phyloP scores from a whole-genome alignment of 2,113 vertebrate species.

The Cyphomyrus discorhynchus region DNA sequence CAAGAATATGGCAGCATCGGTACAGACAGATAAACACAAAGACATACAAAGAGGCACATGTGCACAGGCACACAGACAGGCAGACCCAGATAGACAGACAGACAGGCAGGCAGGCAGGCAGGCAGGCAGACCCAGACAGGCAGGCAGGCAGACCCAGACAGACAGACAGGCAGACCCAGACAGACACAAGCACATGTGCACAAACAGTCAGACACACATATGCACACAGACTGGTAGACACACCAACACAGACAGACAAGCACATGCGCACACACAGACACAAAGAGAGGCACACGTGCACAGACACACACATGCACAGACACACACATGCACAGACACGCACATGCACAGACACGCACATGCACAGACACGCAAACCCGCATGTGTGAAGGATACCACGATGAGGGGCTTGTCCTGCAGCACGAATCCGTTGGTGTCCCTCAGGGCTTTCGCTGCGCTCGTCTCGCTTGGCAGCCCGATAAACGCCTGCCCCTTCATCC shows the following conservation, averaged over 20 bases:
- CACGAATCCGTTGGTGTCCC: constrained; percentile 87
- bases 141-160: too few relatives aligned
- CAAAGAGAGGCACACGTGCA: not conserved
- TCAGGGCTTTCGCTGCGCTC: constrained; percentile 83
- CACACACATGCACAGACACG: not conserved
- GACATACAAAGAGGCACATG: not conserved
- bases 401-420: constrained; percentile 90
- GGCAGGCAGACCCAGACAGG: too few relatives aligned
- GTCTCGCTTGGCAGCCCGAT: constrained; percentile 86
- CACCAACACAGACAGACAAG: not conserved
- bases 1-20: not conserved
- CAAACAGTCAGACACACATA: not conserved
- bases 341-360: not conserved
- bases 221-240: not conserved
- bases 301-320: not conserved
- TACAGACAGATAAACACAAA: not conserved
- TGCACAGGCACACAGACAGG: not conserved
- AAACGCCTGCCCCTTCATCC: constrained; percentile 98
- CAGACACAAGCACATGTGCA: not conserved
- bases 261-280: not conserved
- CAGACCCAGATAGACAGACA: not conserved
- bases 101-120: too few relatives aligned
- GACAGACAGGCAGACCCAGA: not conserved
- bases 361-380: not conserved
- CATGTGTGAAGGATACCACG: constrained; percentile 83